Conservation (phyloP, 2,113 vertebrate genomes). For the Pristiophorus japonicus region DNA sequence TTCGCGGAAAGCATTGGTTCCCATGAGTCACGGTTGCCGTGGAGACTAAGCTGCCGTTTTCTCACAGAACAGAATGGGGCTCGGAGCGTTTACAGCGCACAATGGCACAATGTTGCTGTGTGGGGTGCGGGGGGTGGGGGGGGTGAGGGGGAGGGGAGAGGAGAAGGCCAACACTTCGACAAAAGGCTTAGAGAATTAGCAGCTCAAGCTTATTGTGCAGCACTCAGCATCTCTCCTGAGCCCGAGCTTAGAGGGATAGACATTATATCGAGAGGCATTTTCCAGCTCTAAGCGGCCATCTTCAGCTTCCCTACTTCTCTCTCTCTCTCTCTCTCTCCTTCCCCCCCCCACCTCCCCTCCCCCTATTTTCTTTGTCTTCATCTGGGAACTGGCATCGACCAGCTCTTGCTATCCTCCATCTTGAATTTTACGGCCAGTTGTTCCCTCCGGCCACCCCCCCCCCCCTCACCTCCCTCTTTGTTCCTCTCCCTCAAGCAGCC, state of each 20-base stretch:
- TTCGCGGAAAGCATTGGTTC: conserved; percentile 58
- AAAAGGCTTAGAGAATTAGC: not conserved
- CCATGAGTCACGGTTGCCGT: conserved; percentile 64
- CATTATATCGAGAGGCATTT: not conserved
- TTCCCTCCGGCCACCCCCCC: not conserved
- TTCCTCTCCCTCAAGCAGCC: too few relatives aligned
- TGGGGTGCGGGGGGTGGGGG: not conserved
- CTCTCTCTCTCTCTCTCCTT: not conserved
- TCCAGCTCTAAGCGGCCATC: not conserved
- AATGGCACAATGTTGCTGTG: conserved; percentile 1
- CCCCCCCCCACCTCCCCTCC: too few relatives aligned
- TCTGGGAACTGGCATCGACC: too few relatives aligned
- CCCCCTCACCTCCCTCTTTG: too few relatives aligned
- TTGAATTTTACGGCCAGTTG: not conserved
- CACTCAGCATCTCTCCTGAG: not conserved
- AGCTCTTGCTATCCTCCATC: not conserved
- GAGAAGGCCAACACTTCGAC: not conserved
- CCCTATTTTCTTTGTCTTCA: not conserved
- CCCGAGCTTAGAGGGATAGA: not conserved
- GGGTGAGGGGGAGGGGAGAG: not conserved
- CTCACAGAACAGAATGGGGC: conserved; percentile 59
- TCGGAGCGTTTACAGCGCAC: conserved; percentile 27
- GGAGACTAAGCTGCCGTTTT: conserved; percentile 63
- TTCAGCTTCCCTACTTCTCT: not conserved
- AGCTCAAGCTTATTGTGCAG: not conserved